These are phyloP conservation scores for Drosophila mauritiana DNA, from an alignment of 1,140 invertebrate genomes.

Conservation along the genomic window DNA sequence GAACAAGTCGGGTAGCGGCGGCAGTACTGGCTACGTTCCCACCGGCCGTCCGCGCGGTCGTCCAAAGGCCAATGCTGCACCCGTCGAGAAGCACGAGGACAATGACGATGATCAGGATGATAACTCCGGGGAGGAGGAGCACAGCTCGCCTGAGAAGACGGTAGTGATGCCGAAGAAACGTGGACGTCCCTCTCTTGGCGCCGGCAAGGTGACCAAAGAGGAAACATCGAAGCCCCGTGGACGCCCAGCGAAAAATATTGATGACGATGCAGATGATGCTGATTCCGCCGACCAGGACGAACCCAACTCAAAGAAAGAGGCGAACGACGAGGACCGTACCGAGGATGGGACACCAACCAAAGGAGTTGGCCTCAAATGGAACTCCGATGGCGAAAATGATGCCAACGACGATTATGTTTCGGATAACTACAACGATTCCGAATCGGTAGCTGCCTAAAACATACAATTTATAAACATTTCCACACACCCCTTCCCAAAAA, in stretches of 20 bases:
- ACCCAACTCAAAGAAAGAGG: constrained; percentile 23
- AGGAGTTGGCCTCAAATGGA: constrained; percentile 20
- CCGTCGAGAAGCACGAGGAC: constrained; percentile 11
- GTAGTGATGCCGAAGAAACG: constrained; percentile 55
- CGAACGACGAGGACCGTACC: neutral
- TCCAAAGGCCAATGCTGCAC: constrained; percentile 36
- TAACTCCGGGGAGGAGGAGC: neutral
- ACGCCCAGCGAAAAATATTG: constrained; percentile 15
- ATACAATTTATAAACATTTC: constrained; percentile 17
- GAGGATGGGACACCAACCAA: constrained; percentile 15
- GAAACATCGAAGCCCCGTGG: constrained; percentile 31
- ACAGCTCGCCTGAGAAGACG: constrained; percentile 12
- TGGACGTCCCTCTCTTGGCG: constrained; percentile 35
- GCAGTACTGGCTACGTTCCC: constrained; percentile 19
- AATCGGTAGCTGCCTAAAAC: constrained; percentile 36
- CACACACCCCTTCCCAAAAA: constrained; percentile 10
- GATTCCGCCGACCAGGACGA: constrained; percentile 34
- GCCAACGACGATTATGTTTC: constrained; percentile 42
- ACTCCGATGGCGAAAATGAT: constrained; percentile 26
- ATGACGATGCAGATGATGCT: constrained; percentile 10
- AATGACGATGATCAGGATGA: constrained; percentile 34
- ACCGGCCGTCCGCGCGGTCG: constrained; percentile 64
- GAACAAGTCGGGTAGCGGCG: constrained; percentile 8
- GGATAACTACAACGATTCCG: constrained; percentile 30
- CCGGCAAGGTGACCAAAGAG: constrained; percentile 5